These are phyloP conservation scores for Latrodectus geometricus DNA, from an alignment of 1,140 invertebrate genomes.

Conservation along the genomic window DNA sequence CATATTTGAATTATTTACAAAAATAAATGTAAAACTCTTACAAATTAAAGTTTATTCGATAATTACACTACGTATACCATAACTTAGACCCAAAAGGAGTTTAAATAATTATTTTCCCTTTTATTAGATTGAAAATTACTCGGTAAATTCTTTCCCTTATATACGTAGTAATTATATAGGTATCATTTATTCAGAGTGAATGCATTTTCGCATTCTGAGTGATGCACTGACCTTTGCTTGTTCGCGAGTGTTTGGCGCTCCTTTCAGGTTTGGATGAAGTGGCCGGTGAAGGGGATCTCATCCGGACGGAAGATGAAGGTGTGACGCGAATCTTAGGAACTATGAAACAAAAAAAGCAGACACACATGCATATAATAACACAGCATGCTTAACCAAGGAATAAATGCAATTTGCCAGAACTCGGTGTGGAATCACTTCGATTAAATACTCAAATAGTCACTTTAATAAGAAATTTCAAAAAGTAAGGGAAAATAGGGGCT, in stretches of 20 bases:
- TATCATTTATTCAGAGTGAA: too few relatives aligned
- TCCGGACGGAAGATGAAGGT: not conserved
- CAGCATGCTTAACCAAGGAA: not conserved
- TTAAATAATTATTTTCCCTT: too few relatives aligned
- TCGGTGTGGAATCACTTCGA: too few relatives aligned
- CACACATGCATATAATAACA: not conserved
- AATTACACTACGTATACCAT: too few relatives aligned
- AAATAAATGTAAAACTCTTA: too few relatives aligned
- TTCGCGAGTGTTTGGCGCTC: not conserved
- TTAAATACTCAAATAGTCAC: too few relatives aligned
- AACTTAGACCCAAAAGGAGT: too few relatives aligned
- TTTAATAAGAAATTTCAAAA: not conserved
- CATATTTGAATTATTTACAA: too few relatives aligned
- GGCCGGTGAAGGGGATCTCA: conserved; percentile 4
- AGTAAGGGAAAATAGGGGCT: not conserved
- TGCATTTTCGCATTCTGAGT: not conserved
- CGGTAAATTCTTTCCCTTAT: too few relatives aligned
- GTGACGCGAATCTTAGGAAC: conserved; percentile 31
- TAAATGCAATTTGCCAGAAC: not conserved
- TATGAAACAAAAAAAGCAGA: not conserved
- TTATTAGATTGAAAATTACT: too few relatives aligned
- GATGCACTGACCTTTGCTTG: conserved; percentile 12
- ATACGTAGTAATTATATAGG: too few relatives aligned
- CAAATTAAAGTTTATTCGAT: too few relatives aligned
- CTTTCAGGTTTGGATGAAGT: not conserved